These are phyloP conservation scores for Amphipyra tragopoginis DNA, from an alignment of 2,888 invertebrate species.

Conservation along the genomic window DNA sequence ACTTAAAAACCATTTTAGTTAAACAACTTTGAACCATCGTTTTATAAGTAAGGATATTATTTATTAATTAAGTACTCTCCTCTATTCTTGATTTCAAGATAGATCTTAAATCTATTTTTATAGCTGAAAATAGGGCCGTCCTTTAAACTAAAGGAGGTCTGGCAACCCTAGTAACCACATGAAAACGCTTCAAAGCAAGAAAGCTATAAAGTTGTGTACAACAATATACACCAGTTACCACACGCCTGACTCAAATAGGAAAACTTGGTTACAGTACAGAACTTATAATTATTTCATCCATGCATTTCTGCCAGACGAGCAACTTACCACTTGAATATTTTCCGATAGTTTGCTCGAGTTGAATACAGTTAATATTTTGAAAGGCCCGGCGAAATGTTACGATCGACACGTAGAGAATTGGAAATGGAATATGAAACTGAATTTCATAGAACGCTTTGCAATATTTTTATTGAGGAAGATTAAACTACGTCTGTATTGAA, in stretches of 20 bases:
- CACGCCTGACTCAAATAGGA: too few relatives aligned
- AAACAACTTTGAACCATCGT: too few relatives aligned
- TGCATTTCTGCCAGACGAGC: conserved; percentile 1
- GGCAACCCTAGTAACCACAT: background rate
- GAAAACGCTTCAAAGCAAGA: background rate
- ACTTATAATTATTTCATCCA: conserved; percentile 42
- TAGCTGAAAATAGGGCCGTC: too few relatives aligned
- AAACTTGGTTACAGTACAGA: conserved; percentile 30
- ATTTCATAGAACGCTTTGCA: conserved; percentile 22
- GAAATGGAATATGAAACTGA: conserved; percentile 40
- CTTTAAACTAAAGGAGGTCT: too few relatives aligned
- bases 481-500: background rate
- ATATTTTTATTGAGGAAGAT: conserved; percentile 30
- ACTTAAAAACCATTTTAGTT: too few relatives aligned
- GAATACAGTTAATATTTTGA: conserved; percentile 31
- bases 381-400: conserved; percentile 13
- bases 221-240: conserved; percentile 16
- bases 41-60: too few relatives aligned
- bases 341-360: conserved; percentile 27
- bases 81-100: too few relatives aligned
- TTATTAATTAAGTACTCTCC: too few relatives aligned
- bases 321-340: conserved; percentile 30
- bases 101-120: too few relatives aligned
- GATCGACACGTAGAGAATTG: conserved; percentile 32
- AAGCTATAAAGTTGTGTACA: background rate